These are phyloP conservation scores for Acanthoscelides obtectus DNA, from an alignment of 2,888 invertebrate genomes.

Conservation along the genomic window DNA sequence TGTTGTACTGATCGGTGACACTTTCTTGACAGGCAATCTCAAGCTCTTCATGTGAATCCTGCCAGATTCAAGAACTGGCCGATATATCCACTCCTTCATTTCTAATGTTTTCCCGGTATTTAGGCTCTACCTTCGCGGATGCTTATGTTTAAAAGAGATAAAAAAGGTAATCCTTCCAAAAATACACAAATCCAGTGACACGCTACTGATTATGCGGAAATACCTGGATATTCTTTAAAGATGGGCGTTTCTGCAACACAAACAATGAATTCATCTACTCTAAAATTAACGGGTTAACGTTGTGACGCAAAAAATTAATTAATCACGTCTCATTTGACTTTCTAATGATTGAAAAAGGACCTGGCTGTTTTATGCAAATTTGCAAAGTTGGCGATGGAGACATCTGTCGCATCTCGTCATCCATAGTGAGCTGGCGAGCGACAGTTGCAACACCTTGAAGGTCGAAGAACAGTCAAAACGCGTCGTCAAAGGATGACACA, in stretches of 20 bases:
- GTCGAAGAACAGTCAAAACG: background rate
- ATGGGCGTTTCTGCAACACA: background rate
- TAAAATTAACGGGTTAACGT: background rate
- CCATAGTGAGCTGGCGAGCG: background rate
- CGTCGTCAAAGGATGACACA: background rate
- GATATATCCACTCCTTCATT: no score
- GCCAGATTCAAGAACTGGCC: no score
- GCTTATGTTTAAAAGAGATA: no score
- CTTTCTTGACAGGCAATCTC: no score
- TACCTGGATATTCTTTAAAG: background rate
- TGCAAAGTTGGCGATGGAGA: conserved; percentile 17
- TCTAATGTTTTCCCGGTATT: no score
- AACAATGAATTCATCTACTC: background rate
- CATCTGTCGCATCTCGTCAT: conserved; percentile 14
- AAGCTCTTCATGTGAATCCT: no score
- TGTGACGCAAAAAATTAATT: conserved; percentile 15
- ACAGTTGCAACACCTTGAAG: conserved; percentile 15
- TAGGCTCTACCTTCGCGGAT: no score
- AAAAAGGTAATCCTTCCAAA: no score
- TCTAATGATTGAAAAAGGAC: conserved; percentile 16
- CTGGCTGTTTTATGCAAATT: conserved; percentile 19
- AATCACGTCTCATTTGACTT: conserved; percentile 16
- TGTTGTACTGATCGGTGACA: no score
- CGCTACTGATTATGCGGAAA: background rate
- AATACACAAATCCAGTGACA: background rate